Evolutionary conservation across 2,797 vertebrate genomes (phyloP).

Genomic region (Serranus cabrilla): DNA sequence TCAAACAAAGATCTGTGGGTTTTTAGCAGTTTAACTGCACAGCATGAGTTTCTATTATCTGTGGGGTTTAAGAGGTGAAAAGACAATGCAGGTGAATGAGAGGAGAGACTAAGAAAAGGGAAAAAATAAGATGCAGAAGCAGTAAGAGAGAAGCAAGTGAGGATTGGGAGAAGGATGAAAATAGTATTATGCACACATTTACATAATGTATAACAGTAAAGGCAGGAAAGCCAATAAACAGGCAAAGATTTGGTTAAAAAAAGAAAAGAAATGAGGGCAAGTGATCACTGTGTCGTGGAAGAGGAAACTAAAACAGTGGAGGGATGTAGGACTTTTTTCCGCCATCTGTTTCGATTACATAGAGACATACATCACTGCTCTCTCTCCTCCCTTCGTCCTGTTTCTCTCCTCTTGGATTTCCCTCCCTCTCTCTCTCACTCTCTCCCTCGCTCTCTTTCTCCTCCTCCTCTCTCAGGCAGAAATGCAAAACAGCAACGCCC

Average conservation of each 20-base stretch:
- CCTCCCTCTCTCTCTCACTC: neutral
- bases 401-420: slow-evolving; percentile 1
- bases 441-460: neutral
- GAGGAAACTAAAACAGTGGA: neutral
- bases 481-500: slow-evolving; percentile 6
- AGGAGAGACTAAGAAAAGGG: neutral
- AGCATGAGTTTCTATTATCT: neutral
- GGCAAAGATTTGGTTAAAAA: neutral
- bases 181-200: neutral
- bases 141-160: neutral
- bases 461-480: neutral
- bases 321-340: slow-evolving; percentile 2
- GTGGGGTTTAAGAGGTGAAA: neutral
- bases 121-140: neutral
- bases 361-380: slow-evolving; percentile 26
- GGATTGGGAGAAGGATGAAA: neutral
- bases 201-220: neutral
- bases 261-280: neutral
- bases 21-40: neutral
- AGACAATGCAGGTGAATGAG: neutral
- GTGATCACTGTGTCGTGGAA: neutral
- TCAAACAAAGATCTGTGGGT: neutral
- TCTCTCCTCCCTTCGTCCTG: slow-evolving; percentile 18
- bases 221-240: neutral
- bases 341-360: slow-evolving; percentile 22